A percentile compares a stretch with the other conserved stretches of the same genome.
phyloP scores from a whole-genome alignment of 2,113 vertebrate genomes.

The Syrrhaptes paradoxus region DNA sequence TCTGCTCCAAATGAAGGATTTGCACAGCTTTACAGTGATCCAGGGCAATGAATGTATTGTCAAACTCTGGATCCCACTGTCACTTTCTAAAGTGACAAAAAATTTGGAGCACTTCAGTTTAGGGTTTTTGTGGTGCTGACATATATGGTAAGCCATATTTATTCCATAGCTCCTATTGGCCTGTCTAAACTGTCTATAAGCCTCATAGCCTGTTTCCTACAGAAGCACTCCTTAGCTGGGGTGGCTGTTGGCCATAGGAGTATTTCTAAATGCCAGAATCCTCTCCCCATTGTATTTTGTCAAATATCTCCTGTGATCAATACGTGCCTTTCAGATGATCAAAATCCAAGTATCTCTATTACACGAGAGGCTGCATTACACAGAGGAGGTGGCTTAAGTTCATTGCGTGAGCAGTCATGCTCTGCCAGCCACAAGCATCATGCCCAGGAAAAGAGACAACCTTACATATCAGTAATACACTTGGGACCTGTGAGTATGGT shows the following conservation, averaged over 20 bases:
- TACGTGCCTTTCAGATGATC: background rate
- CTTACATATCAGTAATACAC: rapidly evolving
- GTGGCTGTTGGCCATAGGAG: rapidly evolving
- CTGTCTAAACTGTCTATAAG: background rate
- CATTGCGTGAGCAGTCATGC: background rate
- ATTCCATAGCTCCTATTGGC: background rate
- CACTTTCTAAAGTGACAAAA: background rate
- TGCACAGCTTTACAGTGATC: background rate
- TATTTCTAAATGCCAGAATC: background rate
- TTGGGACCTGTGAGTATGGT: background rate
- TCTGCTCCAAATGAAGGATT: background rate
- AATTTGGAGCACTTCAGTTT: background rate
- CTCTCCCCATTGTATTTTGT: background rate
- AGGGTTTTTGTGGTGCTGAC: background rate
- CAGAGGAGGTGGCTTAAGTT: rapidly evolving
- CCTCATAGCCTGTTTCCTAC: background rate
- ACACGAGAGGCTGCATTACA: background rate
- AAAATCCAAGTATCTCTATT: background rate
- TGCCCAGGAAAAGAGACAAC: background rate
- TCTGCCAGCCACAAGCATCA: background rate
- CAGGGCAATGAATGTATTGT: background rate
- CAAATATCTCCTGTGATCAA: background rate
- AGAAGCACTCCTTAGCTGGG: background rate
- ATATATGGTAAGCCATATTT: background rate
- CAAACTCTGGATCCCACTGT: background rate